Evolutionary conservation across 2,888 invertebrate genomes (phyloP), one percentile per base, ranked within the genome.

Genomic region (Odontocolon sp.): DNA sequence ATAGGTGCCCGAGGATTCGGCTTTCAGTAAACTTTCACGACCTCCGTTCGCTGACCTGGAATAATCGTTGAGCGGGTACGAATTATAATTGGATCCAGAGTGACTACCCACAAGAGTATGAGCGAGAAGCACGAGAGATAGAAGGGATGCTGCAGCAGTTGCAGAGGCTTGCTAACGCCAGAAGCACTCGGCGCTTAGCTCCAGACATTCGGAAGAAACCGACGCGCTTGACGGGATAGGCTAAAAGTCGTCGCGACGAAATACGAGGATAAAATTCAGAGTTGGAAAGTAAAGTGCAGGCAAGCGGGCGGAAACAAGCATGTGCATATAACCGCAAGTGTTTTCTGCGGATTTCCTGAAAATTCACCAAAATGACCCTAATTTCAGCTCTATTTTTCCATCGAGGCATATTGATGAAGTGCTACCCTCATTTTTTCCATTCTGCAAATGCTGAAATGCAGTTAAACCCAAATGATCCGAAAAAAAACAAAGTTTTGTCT

Each of bases 51-150:
- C 81, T 84, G 84, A 86, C 84, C 84, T 64, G 85, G 82, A 86
- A 86, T 85, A 87, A 88, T 88, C 83, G 84, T 82, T 74, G 78
- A 73, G 75, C 82, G 80, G 81, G 81, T 82, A 81, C 84, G 84
- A 84, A 86, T 84, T 86, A 83, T 87, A 87, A 88, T 87, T 87
- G 87, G 83, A 87, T 87, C 77, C 84, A 81, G 84, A 84, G 83
- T 82, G 85, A 82, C 81, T 83, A 81, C 81, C 71, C 71, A 45
- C 70, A 66, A 66, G 61, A 71, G 73, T 68, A 45, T 26, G 66
- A 66, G 57, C 26, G 40, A 63, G 73, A 38, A 52, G 56, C 40
- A 36, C 26, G 66, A 40, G 33, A 28, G 33, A 66, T 61, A 64
- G 26, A 31, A 50, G 26, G 23, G 9, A 47, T 45, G 11, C 3